Percentiles rank a stretch among this genome's conserved stretches.
These are phyloP conservation scores for Henricia sp. DNA, from an alignment of 53 echinoderm and acorn worm genomes.

Conservation along the genomic window DNA sequence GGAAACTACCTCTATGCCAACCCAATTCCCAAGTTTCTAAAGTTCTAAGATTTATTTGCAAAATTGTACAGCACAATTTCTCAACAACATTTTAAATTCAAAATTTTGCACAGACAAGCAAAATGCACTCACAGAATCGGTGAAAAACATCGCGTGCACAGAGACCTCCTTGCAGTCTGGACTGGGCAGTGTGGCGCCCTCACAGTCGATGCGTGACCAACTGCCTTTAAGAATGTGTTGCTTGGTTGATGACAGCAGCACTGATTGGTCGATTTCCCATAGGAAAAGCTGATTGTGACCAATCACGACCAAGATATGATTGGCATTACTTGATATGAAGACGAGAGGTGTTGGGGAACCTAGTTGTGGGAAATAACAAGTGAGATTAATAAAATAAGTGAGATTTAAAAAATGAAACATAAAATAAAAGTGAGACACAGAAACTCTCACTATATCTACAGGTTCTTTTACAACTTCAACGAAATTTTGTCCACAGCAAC, in stretches of 20 bases:
- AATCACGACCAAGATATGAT: slow-evolving; percentile 81
- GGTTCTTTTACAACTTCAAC: too few species aligned
- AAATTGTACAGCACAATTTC: too few species aligned
- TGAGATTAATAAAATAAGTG: neutral
- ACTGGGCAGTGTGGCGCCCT: slow-evolving; percentile 70
- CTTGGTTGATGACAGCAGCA: slow-evolving; percentile 39
- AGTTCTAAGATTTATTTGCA: too few species aligned
- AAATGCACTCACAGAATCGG: slow-evolving; percentile 76
- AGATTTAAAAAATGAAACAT: neutral
- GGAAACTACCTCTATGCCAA: too few species aligned
- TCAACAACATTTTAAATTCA: too few species aligned
- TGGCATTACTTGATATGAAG: slow-evolving; percentile 78
- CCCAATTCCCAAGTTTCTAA: too few species aligned
- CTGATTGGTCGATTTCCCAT: slow-evolving; percentile 85
- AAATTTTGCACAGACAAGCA: too few species aligned
- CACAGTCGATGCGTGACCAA: slow-evolving; percentile 77
- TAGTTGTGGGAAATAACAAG: neutral
- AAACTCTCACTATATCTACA: too few species aligned
- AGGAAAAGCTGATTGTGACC: slow-evolving; percentile 74
- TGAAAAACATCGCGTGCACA: slow-evolving; percentile 74
- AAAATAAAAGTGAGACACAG: neutral
- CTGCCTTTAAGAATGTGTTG: slow-evolving; percentile 72
- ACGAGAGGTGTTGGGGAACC: slow-evolving; percentile 67
- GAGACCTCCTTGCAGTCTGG: slow-evolving; percentile 73
- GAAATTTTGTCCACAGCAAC: too few species aligned